Evolutionary conservation across 1,140 invertebrate genomes (phyloP).

Genomic region (Zaprionus vittiger): DNA sequence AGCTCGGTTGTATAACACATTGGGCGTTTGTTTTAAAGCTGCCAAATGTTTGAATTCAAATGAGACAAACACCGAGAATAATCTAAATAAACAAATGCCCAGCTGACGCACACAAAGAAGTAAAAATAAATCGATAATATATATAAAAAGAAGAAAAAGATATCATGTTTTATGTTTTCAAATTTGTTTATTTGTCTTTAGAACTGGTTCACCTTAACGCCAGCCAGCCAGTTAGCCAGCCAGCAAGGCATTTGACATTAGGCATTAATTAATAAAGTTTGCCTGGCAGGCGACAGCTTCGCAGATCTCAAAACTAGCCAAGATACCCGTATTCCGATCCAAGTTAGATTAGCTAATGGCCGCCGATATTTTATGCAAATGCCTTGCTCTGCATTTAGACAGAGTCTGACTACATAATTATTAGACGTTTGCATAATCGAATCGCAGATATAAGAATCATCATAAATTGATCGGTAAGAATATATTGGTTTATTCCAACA

Average conservation of each 20-base stretch:
- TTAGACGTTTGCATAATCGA: constrained; percentile 43
- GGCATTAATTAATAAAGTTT: constrained; percentile 60
- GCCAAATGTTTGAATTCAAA: constrained; percentile 24
- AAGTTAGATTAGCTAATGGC: constrained; percentile 61
- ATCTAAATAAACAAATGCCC: constrained; percentile 34
- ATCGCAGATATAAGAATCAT: constrained; percentile 25
- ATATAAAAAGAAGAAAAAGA: constrained; percentile 3
- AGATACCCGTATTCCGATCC: constrained; percentile 55
- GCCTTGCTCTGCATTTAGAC: constrained; percentile 46
- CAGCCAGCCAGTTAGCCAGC: not conserved
- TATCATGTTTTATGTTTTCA: constrained; percentile 23
- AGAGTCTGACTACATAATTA: constrained; percentile 40
- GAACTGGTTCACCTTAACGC: constrained; percentile 53
- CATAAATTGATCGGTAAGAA: constrained; percentile 27
- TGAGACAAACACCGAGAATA: constrained; percentile 9
- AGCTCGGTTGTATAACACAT: constrained; percentile 18
- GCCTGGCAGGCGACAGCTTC: constrained; percentile 31
- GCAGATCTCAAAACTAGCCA: constrained; percentile 32
- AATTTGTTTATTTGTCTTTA: constrained; percentile 43
- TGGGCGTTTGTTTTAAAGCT: not conserved
- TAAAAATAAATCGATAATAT: constrained; percentile 8
- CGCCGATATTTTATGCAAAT: constrained; percentile 50
- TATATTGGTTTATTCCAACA: not conserved
- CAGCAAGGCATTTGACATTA: not conserved
- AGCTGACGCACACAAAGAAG: not conserved